A percentile compares a stretch with the other conserved stretches of the same genome.
Conservation (phyloP, 1,140 invertebrate species). For the Drosophila pachea region DNA sequence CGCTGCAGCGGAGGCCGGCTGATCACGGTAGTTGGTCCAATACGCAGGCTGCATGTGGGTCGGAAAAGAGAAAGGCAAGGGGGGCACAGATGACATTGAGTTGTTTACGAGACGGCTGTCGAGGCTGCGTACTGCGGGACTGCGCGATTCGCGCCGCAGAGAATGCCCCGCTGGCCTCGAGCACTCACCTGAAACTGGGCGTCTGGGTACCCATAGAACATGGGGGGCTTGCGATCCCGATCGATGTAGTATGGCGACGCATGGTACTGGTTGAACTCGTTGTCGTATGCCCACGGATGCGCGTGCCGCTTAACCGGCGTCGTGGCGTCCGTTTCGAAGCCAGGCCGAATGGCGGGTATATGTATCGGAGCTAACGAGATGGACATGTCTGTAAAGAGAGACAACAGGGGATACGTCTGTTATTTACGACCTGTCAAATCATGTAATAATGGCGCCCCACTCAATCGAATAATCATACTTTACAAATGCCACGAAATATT, state of each 20-base stretch:
- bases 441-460: not conserved
- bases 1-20: conserved; percentile 65
- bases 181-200: conserved; percentile 77
- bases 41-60: conserved; percentile 41
- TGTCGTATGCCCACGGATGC: conserved; percentile 76
- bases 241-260: conserved; percentile 75
- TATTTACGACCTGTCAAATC: conserved; percentile 4
- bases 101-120: conserved; percentile 49
- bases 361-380: conserved; percentile 78
- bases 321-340: conserved; percentile 75
- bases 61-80: not conserved
- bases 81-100: conserved; percentile 40
- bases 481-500: too few species aligned
- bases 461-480: too few species aligned
- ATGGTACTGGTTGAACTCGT: conserved; percentile 76
- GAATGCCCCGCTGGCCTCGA: conserved; percentile 15
- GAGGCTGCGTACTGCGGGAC: not conserved
- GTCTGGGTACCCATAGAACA: conserved; percentile 77
- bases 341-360: conserved; percentile 78
- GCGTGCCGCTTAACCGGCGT: conserved; percentile 76
- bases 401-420: not conserved
- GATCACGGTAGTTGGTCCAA: conserved; percentile 78
- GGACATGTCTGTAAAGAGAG: conserved; percentile 68
- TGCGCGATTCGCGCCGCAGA: conserved; percentile 13
- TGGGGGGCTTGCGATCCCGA: conserved; percentile 75